A percentile compares a stretch with the other conserved stretches of the same genome.
These are phyloP conservation scores for Tetrao urogallus DNA, from an alignment of 2,113 vertebrate species.

Conservation along the genomic window DNA sequence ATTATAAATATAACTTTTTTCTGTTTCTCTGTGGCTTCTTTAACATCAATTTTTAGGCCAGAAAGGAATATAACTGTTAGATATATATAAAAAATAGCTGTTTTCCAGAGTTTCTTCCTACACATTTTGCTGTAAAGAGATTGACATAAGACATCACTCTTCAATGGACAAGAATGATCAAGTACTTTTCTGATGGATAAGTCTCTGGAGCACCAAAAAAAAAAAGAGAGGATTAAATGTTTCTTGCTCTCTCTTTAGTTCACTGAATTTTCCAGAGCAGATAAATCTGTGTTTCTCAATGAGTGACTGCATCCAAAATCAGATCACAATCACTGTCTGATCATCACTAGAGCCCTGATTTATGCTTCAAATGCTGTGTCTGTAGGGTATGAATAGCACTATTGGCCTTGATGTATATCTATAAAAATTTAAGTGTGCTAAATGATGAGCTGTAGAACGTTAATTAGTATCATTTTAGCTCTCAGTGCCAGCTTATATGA, in stretches of 20 bases:
- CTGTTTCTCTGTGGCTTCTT: neutral
- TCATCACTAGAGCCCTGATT: neutral
- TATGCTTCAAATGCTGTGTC: constrained; percentile 18
- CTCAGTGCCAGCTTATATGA: neutral
- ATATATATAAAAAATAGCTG: neutral
- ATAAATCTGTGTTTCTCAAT: neutral
- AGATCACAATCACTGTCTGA: neutral
- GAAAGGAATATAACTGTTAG: neutral
- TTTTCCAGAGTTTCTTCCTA: neutral
- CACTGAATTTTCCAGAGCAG: neutral
- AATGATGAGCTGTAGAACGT: constrained; percentile 55
- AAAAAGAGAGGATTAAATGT: neutral
- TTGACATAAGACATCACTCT: neutral
- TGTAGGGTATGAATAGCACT: constrained; percentile 21
- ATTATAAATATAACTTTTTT: neutral
- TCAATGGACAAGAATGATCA: neutral
- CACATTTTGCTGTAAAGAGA: neutral
- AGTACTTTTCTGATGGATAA: neutral
- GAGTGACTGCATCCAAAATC: neutral
- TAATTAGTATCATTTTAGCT: constrained; percentile 36
- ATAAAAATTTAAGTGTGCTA: constrained; percentile 57
- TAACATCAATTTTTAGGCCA: neutral
- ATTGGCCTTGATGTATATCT: constrained; percentile 31
- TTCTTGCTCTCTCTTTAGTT: neutral
- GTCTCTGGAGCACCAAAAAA: neutral